Percentiles rank a stretch among this genome's conserved stretches.
Evolutionary conservation across 2,888 invertebrate species (phyloP).

Genomic region (Pocota personata): DNA sequence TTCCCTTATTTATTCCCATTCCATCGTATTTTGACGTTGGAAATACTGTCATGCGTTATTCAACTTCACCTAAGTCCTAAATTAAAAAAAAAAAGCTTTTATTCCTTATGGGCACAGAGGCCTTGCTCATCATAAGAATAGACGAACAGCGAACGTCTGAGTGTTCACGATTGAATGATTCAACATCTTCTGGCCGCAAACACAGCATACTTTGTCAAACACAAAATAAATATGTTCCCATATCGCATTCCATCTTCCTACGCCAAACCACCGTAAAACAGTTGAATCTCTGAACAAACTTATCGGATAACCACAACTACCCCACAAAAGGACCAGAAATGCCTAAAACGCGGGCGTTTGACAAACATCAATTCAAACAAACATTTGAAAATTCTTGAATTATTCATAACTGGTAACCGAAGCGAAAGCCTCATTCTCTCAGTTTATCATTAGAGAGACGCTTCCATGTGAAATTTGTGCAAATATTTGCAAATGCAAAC

Average conservation of each 20-base stretch:
- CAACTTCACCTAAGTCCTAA: too few species aligned
- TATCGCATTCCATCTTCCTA: constrained; percentile 1
- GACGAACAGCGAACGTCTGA: too few species aligned
- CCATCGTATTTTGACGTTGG: too few species aligned
- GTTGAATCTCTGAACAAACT: constrained; percentile 13
- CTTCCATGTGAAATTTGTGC: constrained; percentile 2
- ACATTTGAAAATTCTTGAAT: constrained; percentile 5
- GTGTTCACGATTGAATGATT: too few species aligned
- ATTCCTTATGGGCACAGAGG: too few species aligned
- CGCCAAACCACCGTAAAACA: constrained; percentile 1
- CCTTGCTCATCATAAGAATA: too few species aligned
- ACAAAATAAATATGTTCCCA: too few species aligned
- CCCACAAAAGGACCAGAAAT: not conserved
- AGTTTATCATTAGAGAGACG: not conserved
- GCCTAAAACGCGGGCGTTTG: not conserved
- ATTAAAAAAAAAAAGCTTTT: too few species aligned
- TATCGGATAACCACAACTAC: not conserved
- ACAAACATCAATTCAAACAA: not conserved
- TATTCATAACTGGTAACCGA: constrained; percentile 16
- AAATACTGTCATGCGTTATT: too few species aligned
- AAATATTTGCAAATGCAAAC: constrained; percentile 22
- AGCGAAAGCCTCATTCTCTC: not conserved
- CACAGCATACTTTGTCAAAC: too few species aligned
- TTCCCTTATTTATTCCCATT: too few species aligned
- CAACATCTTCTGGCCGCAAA: too few species aligned